Percentiles rank a stretch among this genome's conserved stretches.
Conservation (phyloP, 1,140 invertebrate species). For the Colletes gigas region DNA sequence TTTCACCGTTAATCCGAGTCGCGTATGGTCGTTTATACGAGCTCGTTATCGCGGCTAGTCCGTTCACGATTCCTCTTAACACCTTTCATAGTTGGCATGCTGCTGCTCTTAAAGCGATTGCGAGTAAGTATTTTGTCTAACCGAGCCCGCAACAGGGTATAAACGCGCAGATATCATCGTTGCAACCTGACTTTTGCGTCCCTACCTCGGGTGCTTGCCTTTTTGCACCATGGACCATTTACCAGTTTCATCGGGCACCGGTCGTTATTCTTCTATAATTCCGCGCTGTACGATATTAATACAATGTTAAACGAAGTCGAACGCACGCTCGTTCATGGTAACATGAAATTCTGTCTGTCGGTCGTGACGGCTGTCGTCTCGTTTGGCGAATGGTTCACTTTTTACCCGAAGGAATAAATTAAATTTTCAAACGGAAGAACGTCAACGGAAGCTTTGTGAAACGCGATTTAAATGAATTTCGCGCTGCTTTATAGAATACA, state of each 20-base stretch:
- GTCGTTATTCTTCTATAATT: background rate
- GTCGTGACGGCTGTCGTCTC: background rate
- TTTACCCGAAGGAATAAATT: background rate
- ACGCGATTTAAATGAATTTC: background rate
- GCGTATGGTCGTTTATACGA: constrained; percentile 52
- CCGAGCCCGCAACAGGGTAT: constrained; percentile 63
- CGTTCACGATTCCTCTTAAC: constrained; percentile 61
- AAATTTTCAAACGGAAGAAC: background rate
- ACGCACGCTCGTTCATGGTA: background rate
- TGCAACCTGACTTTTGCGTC: constrained; percentile 37
- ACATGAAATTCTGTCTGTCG: background rate
- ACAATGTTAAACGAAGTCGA: background rate
- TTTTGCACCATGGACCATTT: constrained; percentile 46
- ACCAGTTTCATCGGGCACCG: constrained; percentile 43
- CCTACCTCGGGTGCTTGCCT: constrained; percentile 16
- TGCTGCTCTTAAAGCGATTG: constrained; percentile 68
- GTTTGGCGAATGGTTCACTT: background rate
- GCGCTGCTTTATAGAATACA: background rate
- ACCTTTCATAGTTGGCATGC: constrained; percentile 68
- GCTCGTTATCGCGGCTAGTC: constrained; percentile 65
- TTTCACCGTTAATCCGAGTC: constrained; percentile 46
- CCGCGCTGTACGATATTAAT: background rate
- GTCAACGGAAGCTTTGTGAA: background rate
- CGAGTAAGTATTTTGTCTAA: constrained; percentile 72
- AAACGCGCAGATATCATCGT: constrained; percentile 71